These are phyloP conservation scores for Andrena marginata DNA, from an alignment of 2,888 invertebrate genomes.

Conservation along the genomic window DNA sequence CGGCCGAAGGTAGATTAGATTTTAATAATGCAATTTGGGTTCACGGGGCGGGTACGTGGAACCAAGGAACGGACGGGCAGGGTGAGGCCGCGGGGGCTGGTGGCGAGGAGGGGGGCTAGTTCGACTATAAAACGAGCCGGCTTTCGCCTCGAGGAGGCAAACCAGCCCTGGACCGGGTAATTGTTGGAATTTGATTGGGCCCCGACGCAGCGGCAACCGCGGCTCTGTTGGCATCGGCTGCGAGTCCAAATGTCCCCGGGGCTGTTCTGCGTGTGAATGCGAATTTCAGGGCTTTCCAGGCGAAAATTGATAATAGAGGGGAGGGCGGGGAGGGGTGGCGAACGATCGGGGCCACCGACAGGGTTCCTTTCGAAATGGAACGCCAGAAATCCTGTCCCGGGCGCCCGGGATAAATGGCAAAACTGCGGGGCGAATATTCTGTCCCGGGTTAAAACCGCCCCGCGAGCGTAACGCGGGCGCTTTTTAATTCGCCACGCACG, in stretches of 20 bases:
- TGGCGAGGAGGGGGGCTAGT: conserved; percentile 10
- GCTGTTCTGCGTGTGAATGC: conserved; percentile 57
- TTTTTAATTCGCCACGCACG: conserved; percentile 15
- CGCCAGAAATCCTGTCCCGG: background rate
- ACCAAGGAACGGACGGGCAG: conserved; percentile 13
- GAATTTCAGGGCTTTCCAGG: conserved; percentile 55
- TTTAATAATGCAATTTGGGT: conserved; percentile 83
- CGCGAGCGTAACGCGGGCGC: background rate
- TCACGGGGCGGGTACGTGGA: conserved; percentile 63
- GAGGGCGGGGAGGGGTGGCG: background rate
- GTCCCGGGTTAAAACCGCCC: conserved; percentile 19
- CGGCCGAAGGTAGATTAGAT: conserved; percentile 81
- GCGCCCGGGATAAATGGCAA: background rate
- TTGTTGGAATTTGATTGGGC: conserved; percentile 80
- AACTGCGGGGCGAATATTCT: conserved; percentile 14
- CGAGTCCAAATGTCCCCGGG: conserved; percentile 63
- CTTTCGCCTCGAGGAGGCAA: conserved; percentile 72
- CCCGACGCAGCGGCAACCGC: conserved; percentile 40
- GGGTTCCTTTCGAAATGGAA: conserved; percentile 6
- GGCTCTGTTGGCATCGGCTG: conserved; percentile 32
- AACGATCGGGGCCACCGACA: background rate
- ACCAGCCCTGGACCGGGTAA: conserved; percentile 72
- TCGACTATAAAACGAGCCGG: conserved; percentile 68
- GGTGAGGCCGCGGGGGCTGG: conserved; percentile 11
- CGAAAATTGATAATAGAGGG: conserved; percentile 62